Percentiles rank a stretch among this genome's conserved stretches.
These are phyloP conservation scores for Poecilia wingei DNA, from an alignment of 2,797 vertebrate genomes.

Conservation along the genomic window DNA sequence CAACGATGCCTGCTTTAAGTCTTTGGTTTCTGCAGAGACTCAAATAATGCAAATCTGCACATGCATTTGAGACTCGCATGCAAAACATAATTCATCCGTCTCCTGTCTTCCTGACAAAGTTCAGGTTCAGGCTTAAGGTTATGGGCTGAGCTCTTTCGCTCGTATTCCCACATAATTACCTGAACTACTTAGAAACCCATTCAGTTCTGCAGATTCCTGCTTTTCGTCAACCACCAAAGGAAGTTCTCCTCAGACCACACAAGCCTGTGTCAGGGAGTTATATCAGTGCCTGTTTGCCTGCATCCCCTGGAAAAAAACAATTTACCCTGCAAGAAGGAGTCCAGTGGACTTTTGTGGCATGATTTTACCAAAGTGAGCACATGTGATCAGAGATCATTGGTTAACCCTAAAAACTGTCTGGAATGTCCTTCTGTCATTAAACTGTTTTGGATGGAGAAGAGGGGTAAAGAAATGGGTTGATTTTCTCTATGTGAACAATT, in stretches of 20 bases:
- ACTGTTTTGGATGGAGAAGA: neutral
- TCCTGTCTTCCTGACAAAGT: conserved; percentile 38
- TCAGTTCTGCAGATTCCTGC: conserved; percentile 40
- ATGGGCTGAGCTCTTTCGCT: conserved; percentile 30
- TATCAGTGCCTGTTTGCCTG: conserved; percentile 47
- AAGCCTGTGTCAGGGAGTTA: conserved; percentile 45
- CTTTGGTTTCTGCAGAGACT: conserved; percentile 1
- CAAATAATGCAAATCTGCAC: neutral
- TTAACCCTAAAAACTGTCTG: conserved; percentile 11
- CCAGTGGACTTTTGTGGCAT: conserved; percentile 41
- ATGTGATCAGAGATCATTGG: conserved; percentile 38
- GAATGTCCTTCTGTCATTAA: conserved; percentile 7
- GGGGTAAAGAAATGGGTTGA: neutral
- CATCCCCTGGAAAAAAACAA: conserved; percentile 41
- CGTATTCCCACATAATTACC: conserved; percentile 62
- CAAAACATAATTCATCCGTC: conserved; percentile 29
- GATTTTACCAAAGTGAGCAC: conserved; percentile 14
- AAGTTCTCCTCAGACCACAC: conserved; percentile 60
- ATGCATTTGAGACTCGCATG: conserved; percentile 10
- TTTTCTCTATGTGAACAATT: neutral
- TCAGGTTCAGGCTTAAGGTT: conserved; percentile 49
- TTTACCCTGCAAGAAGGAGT: conserved; percentile 28
- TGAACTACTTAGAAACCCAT: conserved; percentile 65
- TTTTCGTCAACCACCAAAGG: conserved; percentile 48
- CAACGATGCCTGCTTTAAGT: conserved; percentile 30